Base-by-base conservation (phyloP, 2,888 invertebrate species). In the Gnatocerus cornutus region DNA sequence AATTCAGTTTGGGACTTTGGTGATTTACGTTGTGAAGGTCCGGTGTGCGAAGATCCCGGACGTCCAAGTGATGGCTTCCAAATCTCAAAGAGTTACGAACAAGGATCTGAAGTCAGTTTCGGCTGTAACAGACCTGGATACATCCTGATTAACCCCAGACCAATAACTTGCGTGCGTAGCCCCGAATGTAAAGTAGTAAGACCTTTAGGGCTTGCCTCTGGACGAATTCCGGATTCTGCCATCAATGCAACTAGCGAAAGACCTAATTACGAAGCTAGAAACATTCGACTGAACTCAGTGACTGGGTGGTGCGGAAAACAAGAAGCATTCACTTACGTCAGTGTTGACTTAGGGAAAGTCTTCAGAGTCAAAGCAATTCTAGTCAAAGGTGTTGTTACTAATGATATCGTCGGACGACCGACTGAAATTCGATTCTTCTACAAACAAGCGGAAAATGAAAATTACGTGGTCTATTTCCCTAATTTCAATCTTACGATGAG, bases 1-100 rank as follows among this genome's bases (percentile, higher is more conserved):
- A 96, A 96, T 80, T 96, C 96, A 1, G 92, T 94, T 71, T 99
- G 99, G 99, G 98, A 98, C 87, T 97, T 98, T 83, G 98, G 98
- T 27, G 96, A 97, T 82, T 87, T 99, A 55, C 88, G 96, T 61
- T 99, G 99, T 81, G 97, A 98, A 87, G 98, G 98, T 13, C 98
- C 98, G 1, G 97, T 98, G 0, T 98, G 98, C 83, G 94, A 95
- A 83, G 98, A 98, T 85, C 98, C 98, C 0, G 96, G 97, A 0
- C 90, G 96, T 79, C 98, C 98, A 0, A 93, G 95, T 69, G 98
- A 98, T 85, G 98, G 98, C 14, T 88, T 89, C 73, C 97, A 98
- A 86, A 85, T 93, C 39, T 90, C 97, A 0, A 89, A 91, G 80
- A 94, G 94, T 78, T 94, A 94, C 77, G 94, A 94, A 81, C 94